Evolutionary conservation across 2,888 invertebrate species (phyloP), one percentile per base, ranked within the genome.

Genomic region (Trichacis sp.): DNA sequence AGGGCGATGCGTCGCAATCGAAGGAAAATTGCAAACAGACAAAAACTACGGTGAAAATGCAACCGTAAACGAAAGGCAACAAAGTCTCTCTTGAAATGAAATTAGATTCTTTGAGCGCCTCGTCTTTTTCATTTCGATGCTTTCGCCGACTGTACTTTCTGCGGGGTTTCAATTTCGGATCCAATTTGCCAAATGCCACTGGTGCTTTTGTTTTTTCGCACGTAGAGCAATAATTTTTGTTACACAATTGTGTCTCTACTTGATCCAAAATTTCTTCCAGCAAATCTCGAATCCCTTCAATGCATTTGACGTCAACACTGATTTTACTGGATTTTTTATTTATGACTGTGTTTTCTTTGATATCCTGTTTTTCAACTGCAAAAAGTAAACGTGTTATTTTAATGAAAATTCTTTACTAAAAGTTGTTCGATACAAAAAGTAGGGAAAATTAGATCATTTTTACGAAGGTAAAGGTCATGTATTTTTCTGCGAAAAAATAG

Each of bases 11-110:
- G n/a, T 46, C 46, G 24, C 46, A 46, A 14, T 24, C 24, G 20
- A 46, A 29, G n/a, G 46, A 29, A 20, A 46, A 46, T 24, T 24
- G 46, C 12, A 46, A 58, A 46, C 36, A 58, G 46, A 51, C 33
- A 38, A 58, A 18, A 51, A 58, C 46, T 24, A 46, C 14, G 9
- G 46, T 46, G 29, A 36, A 56, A 51, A 58, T n/a, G 24, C 40
- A 12, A 8, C 50, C 20, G 30, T 51, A 58, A 51, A 58, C 18
- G 8, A 58, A 46, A n/a, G 46, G 45, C 29, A 51, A 29, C 43
- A 18, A 36, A 40, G 18, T 46, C 14, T 58, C 15, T 18, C 42
- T 20, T 15, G 45, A 57, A 19, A 42, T 48, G 19, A 29, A 19
- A 15, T 4, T 3, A 14, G 5, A 15, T 42, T 42, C 14, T 12